A percentile compares a stretch with the other conserved stretches of the same genome.
These are phyloP conservation scores for Echiichthys vipera DNA, from an alignment of 2,797 vertebrate genomes.

Conservation along the genomic window DNA sequence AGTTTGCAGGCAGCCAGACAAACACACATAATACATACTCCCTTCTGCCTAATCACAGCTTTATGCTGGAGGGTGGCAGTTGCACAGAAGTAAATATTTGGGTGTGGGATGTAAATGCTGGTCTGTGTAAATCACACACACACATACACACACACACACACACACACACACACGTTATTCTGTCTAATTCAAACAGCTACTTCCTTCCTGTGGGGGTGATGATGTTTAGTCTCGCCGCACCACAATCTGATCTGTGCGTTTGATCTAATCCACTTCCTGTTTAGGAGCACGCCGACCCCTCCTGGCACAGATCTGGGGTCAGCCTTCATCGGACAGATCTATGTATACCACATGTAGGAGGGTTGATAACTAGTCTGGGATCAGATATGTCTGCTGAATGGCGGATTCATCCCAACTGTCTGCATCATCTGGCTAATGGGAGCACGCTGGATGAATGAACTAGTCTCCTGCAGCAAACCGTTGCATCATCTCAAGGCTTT, in stretches of 20 bases:
- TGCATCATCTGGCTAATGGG: slow-evolving; percentile 36
- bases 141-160: slow-evolving; percentile 18
- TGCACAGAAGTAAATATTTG: slow-evolving; percentile 81
- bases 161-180: slow-evolving; percentile 31
- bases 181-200: slow-evolving; percentile 82
- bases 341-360: slow-evolving; percentile 52
- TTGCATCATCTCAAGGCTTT: slow-evolving; percentile 17
- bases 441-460: slow-evolving; percentile 21
- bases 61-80: slow-evolving; percentile 71
- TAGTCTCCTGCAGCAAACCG: slow-evolving; percentile 10
- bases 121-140: slow-evolving; percentile 64
- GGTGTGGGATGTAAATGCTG: slow-evolving; percentile 77
- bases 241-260: slow-evolving; percentile 79
- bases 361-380: slow-evolving; percentile 52
- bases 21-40: slow-evolving; percentile 59
- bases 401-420: slow-evolving; percentile 57
- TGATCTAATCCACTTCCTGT: slow-evolving; percentile 79
- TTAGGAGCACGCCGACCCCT: slow-evolving; percentile 48
- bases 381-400: slow-evolving; percentile 35
- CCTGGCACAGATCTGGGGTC: slow-evolving; percentile 61
- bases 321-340: slow-evolving; percentile 32
- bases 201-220: slow-evolving; percentile 87
- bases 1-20: slow-evolving; percentile 55
- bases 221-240: slow-evolving; percentile 86
- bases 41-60: slow-evolving; percentile 68